Base-by-base conservation (phyloP, 2,888 invertebrate species). In the Labia minor region DNA sequence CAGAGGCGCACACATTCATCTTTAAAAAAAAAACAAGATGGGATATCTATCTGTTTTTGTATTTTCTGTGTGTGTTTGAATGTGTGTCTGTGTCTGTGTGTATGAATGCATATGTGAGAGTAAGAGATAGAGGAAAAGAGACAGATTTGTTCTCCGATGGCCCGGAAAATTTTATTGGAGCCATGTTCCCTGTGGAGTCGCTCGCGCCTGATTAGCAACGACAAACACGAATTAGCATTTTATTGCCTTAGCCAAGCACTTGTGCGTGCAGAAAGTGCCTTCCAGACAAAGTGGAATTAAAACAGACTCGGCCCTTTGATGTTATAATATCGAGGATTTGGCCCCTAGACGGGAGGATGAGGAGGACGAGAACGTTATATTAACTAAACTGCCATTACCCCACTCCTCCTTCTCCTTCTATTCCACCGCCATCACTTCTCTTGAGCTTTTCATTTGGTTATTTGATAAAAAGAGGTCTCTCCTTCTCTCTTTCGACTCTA, bases 151-250 rank as follows among this genome's bases (percentile, higher is more conserved):
- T 77, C 67, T 71, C 68, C 71, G 69, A 70, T 70, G 71, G 69
- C 70, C 67, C 68, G 71, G 71, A 71, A 71, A 71, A 71, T 71
- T 71, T 71, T 71, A 71, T 71, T 71, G 71, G 71, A 69, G 67
- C 49, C 71, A 70, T 71, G 71, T 71, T 71, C 71, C 62, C 70
- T 68, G 68, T 67, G 64, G 65, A 68, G 70, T 70, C 67, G 65
- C 68, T 70, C 67, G 71, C 76, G 75, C 76, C 76, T 83, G 83
- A 83, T 84, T 84, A 84, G 80, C 81, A 80, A 81, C 80, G 79
- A 82, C 84, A 84, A 85, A 85, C 84, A 84, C 80, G 78, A 82
- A 85, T 85, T 85, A 84, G 81, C 85, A 85, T 85, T 85, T 85
- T 85, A 85, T 85, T 85, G 84, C 79, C 79, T 74, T 73, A 72